Conservation (phyloP, 1,140 invertebrate species). For the Mizuhopecten yessoensis region DNA sequence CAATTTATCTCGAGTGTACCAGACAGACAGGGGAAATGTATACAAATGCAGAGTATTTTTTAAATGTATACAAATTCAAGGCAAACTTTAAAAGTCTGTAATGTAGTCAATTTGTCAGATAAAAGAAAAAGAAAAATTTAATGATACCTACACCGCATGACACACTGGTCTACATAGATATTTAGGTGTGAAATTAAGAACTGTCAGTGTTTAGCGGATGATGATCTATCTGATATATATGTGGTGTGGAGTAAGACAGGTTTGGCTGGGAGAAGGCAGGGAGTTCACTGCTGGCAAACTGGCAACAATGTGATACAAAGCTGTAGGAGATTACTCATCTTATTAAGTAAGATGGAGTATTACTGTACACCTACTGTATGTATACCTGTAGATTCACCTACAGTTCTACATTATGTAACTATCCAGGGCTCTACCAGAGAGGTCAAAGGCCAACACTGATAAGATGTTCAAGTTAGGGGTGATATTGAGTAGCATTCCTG, state of each 20-base stretch:
- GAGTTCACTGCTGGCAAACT: slow-evolving; percentile 30
- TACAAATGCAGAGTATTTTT: background rate
- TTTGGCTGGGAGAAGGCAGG: background rate
- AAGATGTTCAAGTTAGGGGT: slow-evolving; percentile 17
- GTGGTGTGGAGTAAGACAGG: background rate
- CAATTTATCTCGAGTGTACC: background rate
- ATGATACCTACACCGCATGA: background rate
- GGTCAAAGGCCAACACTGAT: background rate
- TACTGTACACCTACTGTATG: background rate
- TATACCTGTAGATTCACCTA: slow-evolving; percentile 23
- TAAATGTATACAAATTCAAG: too few species aligned
- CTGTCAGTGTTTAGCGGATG: background rate
- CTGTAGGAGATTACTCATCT: background rate
- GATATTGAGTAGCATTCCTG: slow-evolving; percentile 21
- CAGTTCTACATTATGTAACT: slow-evolving; percentile 38
- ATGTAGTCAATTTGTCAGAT: background rate
- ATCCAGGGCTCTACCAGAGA: background rate
- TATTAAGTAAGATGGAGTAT: too few species aligned
- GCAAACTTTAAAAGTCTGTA: too few species aligned
- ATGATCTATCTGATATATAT: background rate
- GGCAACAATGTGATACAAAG: slow-evolving; percentile 15
- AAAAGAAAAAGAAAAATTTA: background rate
- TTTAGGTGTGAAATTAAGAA: background rate
- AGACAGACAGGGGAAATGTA: background rate
- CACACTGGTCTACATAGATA: background rate